A percentile compares a stretch with the other conserved stretches of the same genome.
phyloP scores from a whole-genome alignment of 1,140 invertebrate genomes.

The Cepaea nemoralis region DNA sequence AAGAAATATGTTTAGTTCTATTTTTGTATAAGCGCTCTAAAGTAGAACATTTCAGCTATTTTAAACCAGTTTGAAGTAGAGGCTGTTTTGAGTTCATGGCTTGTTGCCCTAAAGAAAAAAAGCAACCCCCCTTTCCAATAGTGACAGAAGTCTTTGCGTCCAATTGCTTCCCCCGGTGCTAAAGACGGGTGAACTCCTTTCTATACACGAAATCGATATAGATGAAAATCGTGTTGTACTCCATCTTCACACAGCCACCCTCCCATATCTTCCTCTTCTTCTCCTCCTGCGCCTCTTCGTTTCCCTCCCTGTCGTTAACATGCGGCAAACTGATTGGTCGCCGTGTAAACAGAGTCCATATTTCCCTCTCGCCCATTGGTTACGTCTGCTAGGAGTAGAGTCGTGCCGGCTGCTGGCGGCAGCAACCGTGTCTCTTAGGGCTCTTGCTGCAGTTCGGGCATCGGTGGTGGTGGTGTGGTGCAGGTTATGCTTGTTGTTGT shows the following conservation, averaged over 20 bases:
- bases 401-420: neutral
- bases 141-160: too few species aligned
- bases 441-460: neutral
- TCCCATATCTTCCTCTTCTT: too few species aligned
- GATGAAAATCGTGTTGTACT: neutral
- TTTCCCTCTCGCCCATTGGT: neutral
- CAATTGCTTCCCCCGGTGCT: neutral
- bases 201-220: neutral
- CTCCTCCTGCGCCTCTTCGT: neutral
- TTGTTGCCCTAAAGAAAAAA: too few species aligned
- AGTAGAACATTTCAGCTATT: too few species aligned
- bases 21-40: too few species aligned
- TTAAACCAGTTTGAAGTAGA: too few species aligned
- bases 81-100: too few species aligned
- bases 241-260: neutral
- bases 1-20: too few species aligned
- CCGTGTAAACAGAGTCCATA: neutral
- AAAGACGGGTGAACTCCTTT: neutral
- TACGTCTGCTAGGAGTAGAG: neutral
- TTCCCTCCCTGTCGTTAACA: neutral
- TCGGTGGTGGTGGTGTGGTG: neutral
- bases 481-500: neutral
- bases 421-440: neutral
- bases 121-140: too few species aligned
- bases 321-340: slow-evolving; percentile 1